Base-by-base conservation (phyloP, 2,797 vertebrate genomes). In the Telmatherina bonti region DNA sequence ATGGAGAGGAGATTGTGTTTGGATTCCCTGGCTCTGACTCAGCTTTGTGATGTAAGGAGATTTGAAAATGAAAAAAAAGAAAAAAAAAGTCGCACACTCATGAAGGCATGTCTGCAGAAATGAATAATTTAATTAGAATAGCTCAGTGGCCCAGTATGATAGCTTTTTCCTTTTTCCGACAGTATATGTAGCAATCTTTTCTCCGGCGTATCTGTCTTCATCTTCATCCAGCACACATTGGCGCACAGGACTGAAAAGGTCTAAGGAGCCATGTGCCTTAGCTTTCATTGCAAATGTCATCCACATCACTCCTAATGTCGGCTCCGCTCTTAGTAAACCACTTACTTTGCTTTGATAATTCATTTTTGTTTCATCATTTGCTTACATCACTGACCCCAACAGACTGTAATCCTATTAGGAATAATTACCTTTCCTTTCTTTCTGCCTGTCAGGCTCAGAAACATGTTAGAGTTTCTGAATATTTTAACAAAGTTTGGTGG, bases 51-150 rank as follows among this genome's bases (percentile, higher is more conserved):
- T 77, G 45, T 43, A 59, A 59, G 16, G 22, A 49, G 62, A 70
- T 79, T 66, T 41, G 33, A 59, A 62, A 27, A 26, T 18, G 15
- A 8, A 43, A 47, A 20, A 43, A n/a, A n/a, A 11, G 38, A 43
- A 20, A 8, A 43, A 47, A 20, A 43, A 73, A 74, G 77, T 53
- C 73, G 57, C 73, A 79, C 78, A 74, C 76, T 67, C 29, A 22
- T 52, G 60, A 61, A 61, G 49, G 43, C 31, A 51, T 31, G 61
- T 78, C 72, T 81, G 78, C 59, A 72, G 64, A 71, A 67, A 79
- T 81, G 15, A 81, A 87, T 85, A 68, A 89, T 88, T 76, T 51
- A 81, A 64, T 76, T 60, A 54, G 56, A 86, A 67, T 61, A 68
- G 72, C 4, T 1, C 52, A 33, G 63, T 29, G 53, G 62, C 70